Evolutionary conservation across 2,797 vertebrate species (phyloP), one percentile per base, ranked within the genome.

Genomic region (Acomys russatus): DNA sequence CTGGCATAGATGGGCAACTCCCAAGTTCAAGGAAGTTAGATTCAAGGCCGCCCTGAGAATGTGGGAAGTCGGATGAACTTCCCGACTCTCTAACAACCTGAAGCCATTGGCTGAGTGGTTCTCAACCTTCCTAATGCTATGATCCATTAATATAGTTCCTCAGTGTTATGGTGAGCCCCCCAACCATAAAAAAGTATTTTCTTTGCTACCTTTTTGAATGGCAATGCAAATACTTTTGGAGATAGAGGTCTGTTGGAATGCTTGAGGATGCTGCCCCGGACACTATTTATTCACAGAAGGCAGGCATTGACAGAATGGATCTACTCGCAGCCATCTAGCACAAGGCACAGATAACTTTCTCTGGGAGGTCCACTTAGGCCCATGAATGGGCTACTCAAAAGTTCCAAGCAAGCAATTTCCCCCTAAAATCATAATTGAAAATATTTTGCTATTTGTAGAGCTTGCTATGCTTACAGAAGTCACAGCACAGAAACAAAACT

Each of bases 351-450:
- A 17, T 23, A 51, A n/a, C 51, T 68, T 64, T 63, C 1, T 56
- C 33, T 85, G 35, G 74, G 9, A 8, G 59, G 4, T 25, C 3
- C 23, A 1, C 74, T 22, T 22, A 25, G 28, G 10, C 54, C 2
- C 28, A 14, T 73, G 22, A 25, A 51, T 51, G 22, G 4, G 11
- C 87, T 95, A 90, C 73, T 91, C 92, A 63, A 76, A 78, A 88
- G 12, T 90, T 61, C 82, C 17, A 83, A n/a, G 66, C 33, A 90
- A 91, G 49, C 22, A 23, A 35, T 17, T 76, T 80, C 82, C 88
- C 78, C 64, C 61, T 49, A 91, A 97, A 92, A 66, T 90, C 63
- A 49, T 64, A 87, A 88, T 83, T 95, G 68, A 94, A 95, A 92
- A 88, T 56, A 84, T 17, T 92, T 33, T 83, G 71, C 56, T 68